Evolutionary conservation across 2,113 vertebrate species (phyloP), one percentile per base, ranked within the genome.

Genomic region (Hemibagrus wyckioides): DNA sequence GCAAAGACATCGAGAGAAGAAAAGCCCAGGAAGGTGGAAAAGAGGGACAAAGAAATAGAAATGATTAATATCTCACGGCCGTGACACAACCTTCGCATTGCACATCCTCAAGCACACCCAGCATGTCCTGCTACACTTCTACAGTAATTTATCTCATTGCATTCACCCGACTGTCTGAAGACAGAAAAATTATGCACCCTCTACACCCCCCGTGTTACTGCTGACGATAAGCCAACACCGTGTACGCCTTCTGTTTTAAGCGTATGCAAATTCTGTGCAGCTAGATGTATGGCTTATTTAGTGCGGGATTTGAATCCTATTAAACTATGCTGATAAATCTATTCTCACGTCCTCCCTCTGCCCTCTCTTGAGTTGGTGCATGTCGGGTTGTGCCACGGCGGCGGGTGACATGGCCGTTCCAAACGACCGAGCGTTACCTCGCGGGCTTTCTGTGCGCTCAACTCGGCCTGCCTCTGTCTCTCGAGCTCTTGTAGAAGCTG

Each of bases 341-440:
- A 69, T 61, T 63, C 67, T 77, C 48, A 73, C 9, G 67, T 33
- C 23, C 56, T 39, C 50, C 73, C 61, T 36, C 61, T 25, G 39
- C 54, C 63, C 48, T 88, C 63, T 89, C 39, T 67, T 30, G 79
- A 56, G 80, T 86, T 41, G 61, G 5, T 63, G 57, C 86, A 84
- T 59, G 80, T 30, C 21, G 80, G n/a, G 89, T 63, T 85, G 85
- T 89, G 85, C 69, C 67, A 84, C 41, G 83, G 65, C 69, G 23
- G 59, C 10, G 33, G 69, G 57, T 39, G 36, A 82, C 57, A 52
- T 65, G 76, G 76, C 76, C 94, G 94, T 98, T 97, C 97, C 97
- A 96, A 99, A 99, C 98, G 97, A 99, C 97, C 96, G 96, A 99
- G 98, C 97, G 98, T 99, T 99, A 99, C 98, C 98, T 99, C 98